Percentiles rank a stretch among this genome's conserved stretches.
phyloP scores from a whole-genome alignment of 2,113 vertebrate genomes.

The Thymallus thymallus region DNA sequence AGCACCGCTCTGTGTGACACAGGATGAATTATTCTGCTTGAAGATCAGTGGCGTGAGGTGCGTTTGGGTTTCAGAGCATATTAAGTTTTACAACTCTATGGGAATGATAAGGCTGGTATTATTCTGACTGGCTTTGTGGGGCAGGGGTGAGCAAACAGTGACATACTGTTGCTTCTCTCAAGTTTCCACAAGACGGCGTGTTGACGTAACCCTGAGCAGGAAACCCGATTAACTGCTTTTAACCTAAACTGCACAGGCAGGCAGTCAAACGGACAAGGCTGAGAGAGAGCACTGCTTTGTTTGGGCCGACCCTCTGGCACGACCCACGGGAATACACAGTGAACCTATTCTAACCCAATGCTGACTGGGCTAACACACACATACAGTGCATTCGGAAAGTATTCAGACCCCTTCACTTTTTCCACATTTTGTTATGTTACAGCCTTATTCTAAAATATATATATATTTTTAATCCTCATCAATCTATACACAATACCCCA shows the following conservation, averaged over 20 bases:
- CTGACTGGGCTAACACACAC: slow-evolving; percentile 7
- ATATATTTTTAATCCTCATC: too few relatives aligned
- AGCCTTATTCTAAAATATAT: too few relatives aligned
- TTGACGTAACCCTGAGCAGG: slow-evolving; percentile 65
- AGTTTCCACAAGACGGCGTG: slow-evolving; percentile 47
- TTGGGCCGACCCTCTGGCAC: slow-evolving; percentile 30
- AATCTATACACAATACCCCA: too few relatives aligned
- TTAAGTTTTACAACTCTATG: slow-evolving; percentile 38
- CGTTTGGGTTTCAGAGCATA: slow-evolving; percentile 30
- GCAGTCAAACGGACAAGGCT: slow-evolving; percentile 16
- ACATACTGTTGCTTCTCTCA: slow-evolving; percentile 56
- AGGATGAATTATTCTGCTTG: slow-evolving; percentile 6
- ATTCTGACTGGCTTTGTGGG: slow-evolving; percentile 38
- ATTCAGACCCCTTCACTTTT: too few relatives aligned
- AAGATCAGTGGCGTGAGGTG: slow-evolving; percentile 12
- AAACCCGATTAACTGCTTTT: slow-evolving; percentile 58
- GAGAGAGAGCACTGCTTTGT: slow-evolving; percentile 44
- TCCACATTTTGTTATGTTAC: too few relatives aligned
- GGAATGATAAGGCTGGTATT: slow-evolving; percentile 40
- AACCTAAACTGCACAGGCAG: slow-evolving; percentile 41
- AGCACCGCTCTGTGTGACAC: slow-evolving; percentile 10
- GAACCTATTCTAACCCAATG: slow-evolving; percentile 31
- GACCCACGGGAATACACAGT: slow-evolving; percentile 39
- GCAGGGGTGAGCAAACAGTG: slow-evolving; percentile 48
- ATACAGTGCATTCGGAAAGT: background rate